These are phyloP conservation scores for Chlorospingus semifuscus DNA, from an alignment of 2,797 vertebrate genomes.

Conservation along the genomic window DNA sequence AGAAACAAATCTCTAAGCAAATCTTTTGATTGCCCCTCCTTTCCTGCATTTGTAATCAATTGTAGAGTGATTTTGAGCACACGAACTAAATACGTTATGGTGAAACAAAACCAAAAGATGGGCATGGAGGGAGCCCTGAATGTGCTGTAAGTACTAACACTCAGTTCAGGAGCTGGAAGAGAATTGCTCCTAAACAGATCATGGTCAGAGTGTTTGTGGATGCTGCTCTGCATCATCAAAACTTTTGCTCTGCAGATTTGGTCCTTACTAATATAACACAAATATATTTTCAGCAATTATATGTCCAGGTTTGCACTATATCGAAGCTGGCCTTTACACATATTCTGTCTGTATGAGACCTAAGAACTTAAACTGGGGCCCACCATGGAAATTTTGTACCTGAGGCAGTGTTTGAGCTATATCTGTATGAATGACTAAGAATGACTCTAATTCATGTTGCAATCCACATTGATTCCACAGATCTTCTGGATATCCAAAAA, in stretches of 20 bases:
- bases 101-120: background rate
- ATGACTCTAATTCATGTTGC: background rate
- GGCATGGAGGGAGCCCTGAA: background rate
- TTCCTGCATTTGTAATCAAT: background rate
- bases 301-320: background rate
- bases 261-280: background rate
- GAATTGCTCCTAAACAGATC: background rate
- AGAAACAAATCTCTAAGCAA: background rate
- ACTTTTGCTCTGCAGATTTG: background rate
- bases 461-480: background rate
- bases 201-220: background rate
- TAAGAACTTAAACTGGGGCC: background rate
- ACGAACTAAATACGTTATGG: background rate
- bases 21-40: background rate
- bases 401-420: background rate
- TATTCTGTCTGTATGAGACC: rapidly evolving
- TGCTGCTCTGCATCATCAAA: background rate
- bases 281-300: background rate
- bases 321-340: background rate
- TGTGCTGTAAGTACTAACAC: background rate
- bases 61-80: background rate
- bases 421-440: background rate
- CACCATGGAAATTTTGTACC: background rate
- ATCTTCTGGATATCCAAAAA: background rate
- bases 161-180: background rate